Evolutionary conservation across 64 coral and sea anemone species (phyloP).

Genomic region (Anthopleura sola): DNA sequence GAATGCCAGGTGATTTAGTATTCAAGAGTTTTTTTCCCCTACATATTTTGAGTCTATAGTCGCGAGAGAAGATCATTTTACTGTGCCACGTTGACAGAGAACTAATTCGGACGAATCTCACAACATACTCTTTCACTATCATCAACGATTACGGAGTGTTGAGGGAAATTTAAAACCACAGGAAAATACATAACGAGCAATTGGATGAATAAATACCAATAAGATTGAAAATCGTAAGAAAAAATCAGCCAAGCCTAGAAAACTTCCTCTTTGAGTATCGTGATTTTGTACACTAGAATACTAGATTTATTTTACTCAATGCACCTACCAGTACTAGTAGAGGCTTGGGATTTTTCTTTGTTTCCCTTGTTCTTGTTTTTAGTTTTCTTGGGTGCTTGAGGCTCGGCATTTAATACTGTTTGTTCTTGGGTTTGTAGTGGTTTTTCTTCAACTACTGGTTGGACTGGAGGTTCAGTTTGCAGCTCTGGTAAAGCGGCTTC

Average conservation of each 20-base stretch:
- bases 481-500: slow-evolving; percentile 2
- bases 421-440: slow-evolving; percentile 3
- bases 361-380: slow-evolving; percentile 32
- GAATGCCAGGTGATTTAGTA: neutral
- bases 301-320: slow-evolving; percentile 7
- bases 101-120: neutral
- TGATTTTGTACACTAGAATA: neutral
- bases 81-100: neutral
- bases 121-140: neutral
- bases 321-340: neutral
- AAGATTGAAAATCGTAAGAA: neutral
- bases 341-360: slow-evolving; percentile 30
- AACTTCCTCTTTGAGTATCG: neutral
- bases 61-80: neutral
- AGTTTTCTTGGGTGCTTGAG: slow-evolving; percentile 20
- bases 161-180: neutral
- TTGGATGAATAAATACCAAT: neutral
- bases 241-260: neutral
- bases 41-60: neutral
- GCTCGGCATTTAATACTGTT: slow-evolving; percentile 20
- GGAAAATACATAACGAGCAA: neutral
- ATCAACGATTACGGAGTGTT: neutral
- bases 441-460: slow-evolving; percentile 10
- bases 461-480: slow-evolving; percentile 11
- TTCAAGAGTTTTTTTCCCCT: neutral